Conservation (phyloP, 1,140 invertebrate species). For the Magallana ariakensis region DNA sequence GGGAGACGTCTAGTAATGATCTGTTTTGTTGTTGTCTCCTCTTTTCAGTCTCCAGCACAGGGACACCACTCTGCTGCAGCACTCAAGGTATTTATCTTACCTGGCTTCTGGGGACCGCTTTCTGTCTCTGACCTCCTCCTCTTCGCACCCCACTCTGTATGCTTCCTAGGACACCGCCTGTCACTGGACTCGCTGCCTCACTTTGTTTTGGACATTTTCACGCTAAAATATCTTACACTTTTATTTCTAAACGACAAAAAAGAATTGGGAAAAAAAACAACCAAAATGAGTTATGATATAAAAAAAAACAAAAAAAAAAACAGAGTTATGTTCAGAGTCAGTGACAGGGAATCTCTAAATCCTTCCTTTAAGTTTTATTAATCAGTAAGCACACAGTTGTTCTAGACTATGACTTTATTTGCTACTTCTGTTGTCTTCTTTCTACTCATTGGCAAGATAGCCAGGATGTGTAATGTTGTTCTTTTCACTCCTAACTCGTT, state of each 20-base stretch:
- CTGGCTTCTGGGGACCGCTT: constrained; percentile 1
- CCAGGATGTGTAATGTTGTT: too few relatives aligned
- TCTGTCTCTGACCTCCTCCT: neutral
- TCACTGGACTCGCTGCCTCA: neutral
- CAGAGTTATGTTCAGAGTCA: neutral
- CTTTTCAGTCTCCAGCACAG: constrained; percentile 59
- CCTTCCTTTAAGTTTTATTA: too few relatives aligned
- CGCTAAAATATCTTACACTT: too few relatives aligned
- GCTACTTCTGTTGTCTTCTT: too few relatives aligned
- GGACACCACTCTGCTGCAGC: constrained; percentile 58
- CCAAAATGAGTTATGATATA: too few relatives aligned
- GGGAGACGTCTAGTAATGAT: constrained; percentile 26
- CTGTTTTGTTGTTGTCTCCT: constrained; percentile 33
- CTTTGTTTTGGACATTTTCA: too few relatives aligned
- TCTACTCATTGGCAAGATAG: too few relatives aligned
- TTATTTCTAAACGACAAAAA: too few relatives aligned
- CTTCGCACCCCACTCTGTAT: neutral
- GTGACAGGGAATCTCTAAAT: neutral
- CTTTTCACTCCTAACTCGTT: too few relatives aligned
- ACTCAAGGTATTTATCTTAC: constrained; percentile 59
- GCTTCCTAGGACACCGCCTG: neutral
- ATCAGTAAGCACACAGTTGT: too few relatives aligned
- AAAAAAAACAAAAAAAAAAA: neutral
- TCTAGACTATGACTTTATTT: too few relatives aligned
- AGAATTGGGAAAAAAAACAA: too few relatives aligned